Percentiles rank a stretch among this genome's conserved stretches.
Conservation (phyloP, 2,888 invertebrate species). For the Hyppa rectilinea region DNA sequence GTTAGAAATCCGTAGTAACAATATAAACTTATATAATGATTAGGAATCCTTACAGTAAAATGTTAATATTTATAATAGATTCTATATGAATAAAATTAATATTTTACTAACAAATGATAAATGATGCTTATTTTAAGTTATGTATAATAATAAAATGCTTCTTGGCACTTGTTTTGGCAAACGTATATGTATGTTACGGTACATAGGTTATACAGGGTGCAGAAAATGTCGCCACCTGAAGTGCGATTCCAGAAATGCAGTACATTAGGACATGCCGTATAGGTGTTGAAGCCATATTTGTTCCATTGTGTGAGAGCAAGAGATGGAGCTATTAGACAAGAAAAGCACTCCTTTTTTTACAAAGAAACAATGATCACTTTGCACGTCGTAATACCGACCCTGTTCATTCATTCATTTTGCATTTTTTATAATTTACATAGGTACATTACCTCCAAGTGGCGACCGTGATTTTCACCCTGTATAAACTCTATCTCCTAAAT, state of each 20-base stretch:
- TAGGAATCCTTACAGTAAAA: constrained; percentile 65
- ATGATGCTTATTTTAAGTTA: constrained; percentile 48
- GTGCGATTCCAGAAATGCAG: background rate
- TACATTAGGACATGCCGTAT: too few species aligned
- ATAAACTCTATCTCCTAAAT: too few species aligned
- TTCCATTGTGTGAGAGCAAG: background rate
- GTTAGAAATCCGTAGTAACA: constrained; percentile 66
- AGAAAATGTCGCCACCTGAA: background rate
- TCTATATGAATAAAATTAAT: constrained; percentile 64
- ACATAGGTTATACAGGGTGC: background rate
- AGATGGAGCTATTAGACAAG: background rate
- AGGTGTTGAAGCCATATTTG: background rate
- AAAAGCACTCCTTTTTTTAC: background rate
- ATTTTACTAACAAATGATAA: constrained; percentile 62
- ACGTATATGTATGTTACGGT: background rate
- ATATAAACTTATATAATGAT: constrained; percentile 64
- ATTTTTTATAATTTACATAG: background rate
- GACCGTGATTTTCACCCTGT: background rate
- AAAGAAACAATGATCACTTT: background rate
- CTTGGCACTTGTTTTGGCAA: constrained; percentile 67
- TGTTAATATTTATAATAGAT: constrained; percentile 61
- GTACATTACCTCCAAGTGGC: background rate
- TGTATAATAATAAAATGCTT: constrained; percentile 43
- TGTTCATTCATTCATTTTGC: background rate
- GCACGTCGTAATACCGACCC: background rate